Base-by-base conservation (phyloP, 2,113 vertebrate genomes). In the Epinephelus moara region DNA sequence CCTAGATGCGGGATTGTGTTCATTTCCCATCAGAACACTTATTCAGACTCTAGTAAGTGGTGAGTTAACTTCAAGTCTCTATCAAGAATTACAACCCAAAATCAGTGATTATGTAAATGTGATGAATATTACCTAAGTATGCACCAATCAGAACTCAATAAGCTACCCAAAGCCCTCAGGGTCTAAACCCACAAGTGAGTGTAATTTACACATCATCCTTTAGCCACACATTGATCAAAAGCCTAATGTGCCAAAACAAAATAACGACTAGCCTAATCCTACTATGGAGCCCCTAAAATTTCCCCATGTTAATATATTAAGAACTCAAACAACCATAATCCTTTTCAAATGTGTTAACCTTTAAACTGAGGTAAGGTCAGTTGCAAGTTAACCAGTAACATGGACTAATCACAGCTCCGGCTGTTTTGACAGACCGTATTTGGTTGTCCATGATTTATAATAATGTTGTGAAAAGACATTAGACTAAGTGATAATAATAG, bases 361-460 rank as follows among this genome's bases (percentile, higher is more conserved):
- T 62, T 10, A 84, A 72, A 57, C 60, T 80, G 82, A 93, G 90
- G 88, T 91, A 88, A 91, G 53, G 68, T 84, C 60, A 81, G 76
- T 84, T 76, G 66, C 78, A 82, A 84, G 74, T 62, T 72, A 52
- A 85, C 78, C 78, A 77, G 70, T 80, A 73, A 77, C 74, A 45
- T n/a, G 60, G 59, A 86, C 85, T 70, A 78, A 80, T 91, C 85
- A 91, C 88, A 90, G 88, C 49, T 91, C 91, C 66, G 59, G 66
- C 71, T 67, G 50, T 78, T 50, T 85, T 87, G 81, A 88, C 72
- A 89, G 61, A 83, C 70, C 85, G 59, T 45, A 72, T 83, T 85
- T 87, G 75, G 69, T 89, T 82, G 85, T 72, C 68, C 23, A 27
- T 59, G 77, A 77, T 70, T 84, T 70, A 52, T 45, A 25, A 55